A percentile compares a stretch with the other conserved stretches of the same genome.
phyloP scores from a whole-genome alignment of 2,797 vertebrate species.

The Oophaga sylvatica region DNA sequence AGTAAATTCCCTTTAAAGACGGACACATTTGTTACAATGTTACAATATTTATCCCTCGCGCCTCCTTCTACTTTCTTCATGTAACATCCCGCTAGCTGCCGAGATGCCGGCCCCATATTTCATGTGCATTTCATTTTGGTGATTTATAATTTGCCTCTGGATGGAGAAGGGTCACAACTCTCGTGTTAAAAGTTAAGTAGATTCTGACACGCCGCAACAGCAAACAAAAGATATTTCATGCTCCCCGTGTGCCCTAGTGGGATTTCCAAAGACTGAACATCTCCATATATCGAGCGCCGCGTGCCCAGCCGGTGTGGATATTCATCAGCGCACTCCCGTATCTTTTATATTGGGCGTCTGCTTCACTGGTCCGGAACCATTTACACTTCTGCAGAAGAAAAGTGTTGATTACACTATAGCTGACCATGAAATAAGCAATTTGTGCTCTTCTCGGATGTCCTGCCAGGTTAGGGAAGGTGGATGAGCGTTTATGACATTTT shows the following conservation, averaged over 20 bases:
- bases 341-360: neutral
- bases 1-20: neutral
- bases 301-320: neutral
- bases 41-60: neutral
- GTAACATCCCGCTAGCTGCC: neutral
- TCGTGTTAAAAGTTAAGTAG: slow-evolving; percentile 10
- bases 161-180: slow-evolving; percentile 20
- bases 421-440: slow-evolving; percentile 53
- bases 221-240: slow-evolving; percentile 16
- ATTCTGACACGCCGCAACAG: slow-evolving; percentile 18
- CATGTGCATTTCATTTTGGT: slow-evolving; percentile 3
- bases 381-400: slow-evolving; percentile 42
- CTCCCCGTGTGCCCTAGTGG: neutral
- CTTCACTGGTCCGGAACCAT: slow-evolving; percentile 39
- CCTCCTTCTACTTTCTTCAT: neutral
- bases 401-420: slow-evolving; percentile 39
- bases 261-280: slow-evolving; percentile 26
- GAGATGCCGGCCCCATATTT: neutral
- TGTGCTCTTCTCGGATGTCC: slow-evolving; percentile 33
- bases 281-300: slow-evolving; percentile 2
- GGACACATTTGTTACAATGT: neutral
- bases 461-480: slow-evolving; percentile 29
- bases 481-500: slow-evolving; percentile 37
- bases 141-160: slow-evolving; percentile 11
- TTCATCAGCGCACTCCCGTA: slow-evolving; percentile 22